A percentile compares a stretch with the other conserved stretches of the same genome.
Evolutionary conservation across 2,113 vertebrate species (phyloP).

Genomic region (Albula goreensis): DNA sequence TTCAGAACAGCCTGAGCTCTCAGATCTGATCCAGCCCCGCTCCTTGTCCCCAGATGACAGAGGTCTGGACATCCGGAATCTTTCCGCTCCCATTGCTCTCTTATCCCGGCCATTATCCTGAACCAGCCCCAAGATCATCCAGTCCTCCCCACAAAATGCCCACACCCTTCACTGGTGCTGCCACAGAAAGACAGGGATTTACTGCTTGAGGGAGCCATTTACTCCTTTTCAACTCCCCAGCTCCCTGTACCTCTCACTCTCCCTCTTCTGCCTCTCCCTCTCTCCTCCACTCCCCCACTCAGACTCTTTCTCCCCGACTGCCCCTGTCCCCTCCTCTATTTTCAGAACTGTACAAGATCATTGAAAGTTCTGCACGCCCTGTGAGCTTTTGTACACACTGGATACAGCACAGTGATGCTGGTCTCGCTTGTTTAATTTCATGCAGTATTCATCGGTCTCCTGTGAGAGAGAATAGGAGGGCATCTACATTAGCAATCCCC

Average conservation of each 20-base stretch:
- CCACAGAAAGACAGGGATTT: neutral
- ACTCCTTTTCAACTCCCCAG: neutral
- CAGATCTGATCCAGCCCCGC: too few relatives aligned
- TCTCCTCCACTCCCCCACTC: neutral
- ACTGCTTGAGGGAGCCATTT: slow-evolving; percentile 9
- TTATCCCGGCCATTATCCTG: neutral
- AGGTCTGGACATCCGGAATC: slow-evolving; percentile 1
- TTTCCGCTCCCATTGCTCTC: neutral
- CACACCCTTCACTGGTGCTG: slow-evolving; percentile 11
- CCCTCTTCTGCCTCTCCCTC: neutral
- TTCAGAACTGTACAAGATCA: neutral
- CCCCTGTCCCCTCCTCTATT: neutral
- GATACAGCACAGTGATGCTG: neutral
- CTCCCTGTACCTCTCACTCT: neutral
- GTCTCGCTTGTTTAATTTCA: slow-evolving; percentile 11
- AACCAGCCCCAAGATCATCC: too few relatives aligned
- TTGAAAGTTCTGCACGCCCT: neutral
- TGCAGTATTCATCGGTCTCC: slow-evolving; percentile 5
- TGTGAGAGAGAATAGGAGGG: neutral
- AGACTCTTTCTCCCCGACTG: neutral
- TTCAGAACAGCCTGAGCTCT: too few relatives aligned
- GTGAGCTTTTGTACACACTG: neutral
- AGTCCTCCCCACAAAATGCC: neutral
- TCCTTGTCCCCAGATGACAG: neutral
- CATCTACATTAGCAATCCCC: neutral